These are phyloP conservation scores for Latrodectus geometricus DNA, from an alignment of 1,140 invertebrate genomes.

Conservation along the genomic window DNA sequence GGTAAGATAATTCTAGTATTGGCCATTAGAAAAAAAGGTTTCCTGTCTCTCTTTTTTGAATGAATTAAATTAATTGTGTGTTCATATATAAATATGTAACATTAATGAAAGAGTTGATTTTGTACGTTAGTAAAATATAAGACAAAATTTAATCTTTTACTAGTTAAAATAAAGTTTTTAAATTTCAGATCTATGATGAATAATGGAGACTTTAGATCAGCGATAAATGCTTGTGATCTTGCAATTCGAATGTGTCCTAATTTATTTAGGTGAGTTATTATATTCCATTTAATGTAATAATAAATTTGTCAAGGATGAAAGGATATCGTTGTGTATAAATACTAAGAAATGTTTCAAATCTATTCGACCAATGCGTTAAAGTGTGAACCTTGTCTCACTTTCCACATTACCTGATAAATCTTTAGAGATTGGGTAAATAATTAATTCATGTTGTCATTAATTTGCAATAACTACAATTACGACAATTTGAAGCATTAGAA, in stretches of 20 bases:
- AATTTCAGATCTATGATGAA: constrained; percentile 45
- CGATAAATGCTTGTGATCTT: constrained; percentile 83
- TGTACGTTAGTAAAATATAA: neutral
- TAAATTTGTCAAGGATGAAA: too few species aligned
- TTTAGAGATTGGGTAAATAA: too few species aligned
- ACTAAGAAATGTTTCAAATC: too few species aligned
- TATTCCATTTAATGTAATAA: neutral
- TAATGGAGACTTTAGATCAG: constrained; percentile 80
- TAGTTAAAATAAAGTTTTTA: neutral
- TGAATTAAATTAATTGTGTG: neutral
- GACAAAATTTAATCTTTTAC: neutral
- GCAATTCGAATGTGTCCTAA: constrained; percentile 81
- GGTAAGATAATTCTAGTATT: neutral
- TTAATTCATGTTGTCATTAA: too few species aligned
- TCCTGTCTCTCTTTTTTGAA: neutral
- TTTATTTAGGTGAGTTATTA: constrained; percentile 71
- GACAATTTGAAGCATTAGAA: too few species aligned
- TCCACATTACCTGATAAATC: too few species aligned
- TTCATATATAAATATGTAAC: neutral
- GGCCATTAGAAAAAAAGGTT: too few species aligned
- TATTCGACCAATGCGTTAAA: too few species aligned
- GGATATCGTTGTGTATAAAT: too few species aligned
- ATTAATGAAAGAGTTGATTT: neutral
- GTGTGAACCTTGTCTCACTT: too few species aligned
- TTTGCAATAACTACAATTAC: too few species aligned